phyloP scores from a whole-genome alignment of 2,888 invertebrate genomes.

The Agriopis leucophaearia region DNA sequence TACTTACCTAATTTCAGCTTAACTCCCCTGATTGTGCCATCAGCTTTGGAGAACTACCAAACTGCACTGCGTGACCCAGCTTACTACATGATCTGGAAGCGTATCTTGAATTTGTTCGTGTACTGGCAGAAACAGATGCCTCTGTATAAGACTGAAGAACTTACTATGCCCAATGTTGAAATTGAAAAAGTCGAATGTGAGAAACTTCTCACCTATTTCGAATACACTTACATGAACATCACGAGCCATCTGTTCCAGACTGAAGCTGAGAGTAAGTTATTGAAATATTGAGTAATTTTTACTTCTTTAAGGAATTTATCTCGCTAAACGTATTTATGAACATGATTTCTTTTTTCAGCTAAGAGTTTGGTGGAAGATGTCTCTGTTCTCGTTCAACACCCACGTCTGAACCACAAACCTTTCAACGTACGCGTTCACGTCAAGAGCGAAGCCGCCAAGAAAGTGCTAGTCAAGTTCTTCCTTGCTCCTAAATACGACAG shows the following conservation, averaged over 20 bases:
- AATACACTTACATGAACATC: conserved; percentile 88
- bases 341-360: conserved; percentile 50
- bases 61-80: conserved; percentile 89
- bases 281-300: background rate
- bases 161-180: conserved; percentile 87
- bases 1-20: conserved; percentile 55
- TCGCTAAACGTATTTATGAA: background rate
- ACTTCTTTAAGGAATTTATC: conserved; percentile 3
- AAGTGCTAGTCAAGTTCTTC: conserved; percentile 87
- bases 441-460: conserved; percentile 82
- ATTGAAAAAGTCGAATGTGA: conserved; percentile 88
- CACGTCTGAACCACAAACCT: conserved; percentile 90
- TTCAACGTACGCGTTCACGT: conserved; percentile 88
- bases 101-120: conserved; percentile 85
- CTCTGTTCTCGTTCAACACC: conserved; percentile 87
- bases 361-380: conserved; percentile 61
- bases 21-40: conserved; percentile 82
- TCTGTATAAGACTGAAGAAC: conserved; percentile 87
- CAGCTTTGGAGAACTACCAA: conserved; percentile 88
- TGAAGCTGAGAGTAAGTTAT: conserved; percentile 71
- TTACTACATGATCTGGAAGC: conserved; percentile 89
- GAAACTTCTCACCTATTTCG: conserved; percentile 90
- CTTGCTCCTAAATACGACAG: conserved; percentile 90
- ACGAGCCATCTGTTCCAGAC: conserved; percentile 61
- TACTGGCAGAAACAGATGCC: conserved; percentile 87